phyloP scores from a whole-genome alignment of 2,888 invertebrate species.

The Lymantria dispar region DNA sequence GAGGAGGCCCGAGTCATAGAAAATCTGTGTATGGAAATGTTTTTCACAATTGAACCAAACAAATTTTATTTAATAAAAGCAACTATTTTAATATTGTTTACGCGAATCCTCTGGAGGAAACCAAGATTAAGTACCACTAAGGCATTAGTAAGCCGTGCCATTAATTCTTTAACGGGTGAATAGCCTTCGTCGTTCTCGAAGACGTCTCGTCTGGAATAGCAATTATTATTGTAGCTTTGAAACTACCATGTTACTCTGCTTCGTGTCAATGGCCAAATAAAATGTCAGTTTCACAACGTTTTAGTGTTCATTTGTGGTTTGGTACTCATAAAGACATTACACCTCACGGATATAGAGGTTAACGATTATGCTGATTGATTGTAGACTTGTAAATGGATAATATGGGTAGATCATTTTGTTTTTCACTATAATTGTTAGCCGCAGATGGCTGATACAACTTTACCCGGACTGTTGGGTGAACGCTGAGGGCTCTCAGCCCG shows the following conservation, averaged over 20 bases:
- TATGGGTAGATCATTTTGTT: no score
- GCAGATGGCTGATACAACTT: no score
- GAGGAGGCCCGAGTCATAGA: no score
- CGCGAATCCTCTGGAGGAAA: slow-evolving; percentile 46
- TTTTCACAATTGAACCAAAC: background rate
- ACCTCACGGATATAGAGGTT: no score
- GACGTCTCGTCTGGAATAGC: slow-evolving; percentile 70
- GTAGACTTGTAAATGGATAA: no score
- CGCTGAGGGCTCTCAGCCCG: no score
- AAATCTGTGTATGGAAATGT: slow-evolving; percentile 1
- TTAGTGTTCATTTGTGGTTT: no score
- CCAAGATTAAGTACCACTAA: slow-evolving; percentile 59
- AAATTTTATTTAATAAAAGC: background rate
- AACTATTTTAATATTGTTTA: slow-evolving; percentile 43
- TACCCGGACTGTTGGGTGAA: no score
- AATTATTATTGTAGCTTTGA: slow-evolving; percentile 62
- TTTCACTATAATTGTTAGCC: no score
- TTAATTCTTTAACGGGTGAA: slow-evolving; percentile 73
- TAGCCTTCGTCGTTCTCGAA: slow-evolving; percentile 57
- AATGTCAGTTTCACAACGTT: slow-evolving; percentile 2
- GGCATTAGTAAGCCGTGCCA: slow-evolving; percentile 59
- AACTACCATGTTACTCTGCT: slow-evolving; percentile 45
- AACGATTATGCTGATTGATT: background rate
- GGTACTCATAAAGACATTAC: no score
- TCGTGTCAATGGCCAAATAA: slow-evolving; percentile 43